Base-by-base conservation (phyloP, 2,797 vertebrate genomes). In the Tolypeutes matacus region DNA sequence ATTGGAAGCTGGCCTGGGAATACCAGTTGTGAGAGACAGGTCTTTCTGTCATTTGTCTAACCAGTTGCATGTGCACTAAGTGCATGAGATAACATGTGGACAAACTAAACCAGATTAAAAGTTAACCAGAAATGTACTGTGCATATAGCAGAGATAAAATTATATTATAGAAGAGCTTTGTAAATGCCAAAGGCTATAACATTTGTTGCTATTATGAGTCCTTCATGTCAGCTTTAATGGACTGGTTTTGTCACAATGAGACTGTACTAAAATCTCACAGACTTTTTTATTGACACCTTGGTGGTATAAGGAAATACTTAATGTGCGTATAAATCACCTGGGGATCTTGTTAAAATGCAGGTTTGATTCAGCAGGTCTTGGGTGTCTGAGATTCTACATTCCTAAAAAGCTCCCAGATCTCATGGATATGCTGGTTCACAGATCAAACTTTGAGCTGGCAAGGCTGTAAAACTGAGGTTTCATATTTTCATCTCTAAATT, bases 1-100 rank as follows among this genome's bases (percentile, higher is more conserved):
- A 53, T 53, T 91, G 86, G 73, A 90, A 78, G n/a, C 88, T 25
- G 23, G 67, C 76, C 92, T 85, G n/a, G 64, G 83, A 94, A 73
- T 25, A 89, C 34, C 88, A 95, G 93, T 67, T 93, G 58, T 65
- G 77, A 77, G 51, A 91, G 31, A 76, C 7, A 53, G 29, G 60
- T 60, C 75, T 96, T 80, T 80, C 46, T 81, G 58, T 85, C 65
- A 73, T 23, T 88, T 64, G 67, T 82, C n/a, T 86, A 86, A 91
- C 75, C n/a, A 84, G 53, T 53, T 94, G 60, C 67, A 14, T 77
- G 76, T 60, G 11, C 29, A 69, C 21, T 34, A 62, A 94, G 13
- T 75, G 14, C 5, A 14, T 90, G 62, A 88, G 85, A 76, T 94
- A 93, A 85, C 46, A 60, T 4, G 17, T 56, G 39, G 81, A 95